Evolutionary conservation across 2,113 vertebrate species (phyloP), one percentile per base, ranked within the genome.

Genomic region (Paramisgurnus dabryanus): DNA sequence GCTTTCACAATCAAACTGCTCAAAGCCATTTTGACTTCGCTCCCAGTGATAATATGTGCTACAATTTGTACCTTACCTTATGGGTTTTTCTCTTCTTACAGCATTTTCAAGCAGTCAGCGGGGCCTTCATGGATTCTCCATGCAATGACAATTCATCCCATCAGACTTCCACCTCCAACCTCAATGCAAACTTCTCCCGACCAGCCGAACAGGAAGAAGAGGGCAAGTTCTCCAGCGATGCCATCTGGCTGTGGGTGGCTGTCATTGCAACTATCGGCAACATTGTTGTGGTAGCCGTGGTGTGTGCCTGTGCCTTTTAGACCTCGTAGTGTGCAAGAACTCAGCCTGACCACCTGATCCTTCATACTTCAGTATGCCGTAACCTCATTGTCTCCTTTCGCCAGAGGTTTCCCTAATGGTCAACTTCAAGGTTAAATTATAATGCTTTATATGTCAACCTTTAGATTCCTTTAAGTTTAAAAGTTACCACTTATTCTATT

Each of bases 231-330:
- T 91, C 91, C 87, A 91, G 90, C 22, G 93, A 94, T 60, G 89
- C 90, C 70, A 92, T 94, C 75, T 94, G 93, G 92, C 84, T 94
- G 81, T 94, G 93, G 93, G 86, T 94, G n/a, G 93, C 93, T 4
- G 91, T 94, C 84, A 89, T 93, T 63, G 93, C 93, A 60, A 94
- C 94, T 40, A 91, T 94, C 17, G 92, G 92, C 80, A 94, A 94
- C 88, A 92, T 94, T 78, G 91, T 94, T 84, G 93, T 94, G 84
- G 92, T 94, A 86, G 93, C 91, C 5, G 93, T 94, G 86, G 93
- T 94, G 67, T 94, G 93, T 41, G 93, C 89, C 84, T 93, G 93
- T 88, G 91, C 93, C 87, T 94, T 94, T 89, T 94, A 91, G 85
- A 81, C 70, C 81, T 67, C 40, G 49, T 80, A 79, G 78, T 61